A percentile compares a stretch with the other conserved stretches of the same genome.
phyloP scores from a whole-genome alignment of 2,888 invertebrate genomes.

The Leptodirus hochenwartii region DNA sequence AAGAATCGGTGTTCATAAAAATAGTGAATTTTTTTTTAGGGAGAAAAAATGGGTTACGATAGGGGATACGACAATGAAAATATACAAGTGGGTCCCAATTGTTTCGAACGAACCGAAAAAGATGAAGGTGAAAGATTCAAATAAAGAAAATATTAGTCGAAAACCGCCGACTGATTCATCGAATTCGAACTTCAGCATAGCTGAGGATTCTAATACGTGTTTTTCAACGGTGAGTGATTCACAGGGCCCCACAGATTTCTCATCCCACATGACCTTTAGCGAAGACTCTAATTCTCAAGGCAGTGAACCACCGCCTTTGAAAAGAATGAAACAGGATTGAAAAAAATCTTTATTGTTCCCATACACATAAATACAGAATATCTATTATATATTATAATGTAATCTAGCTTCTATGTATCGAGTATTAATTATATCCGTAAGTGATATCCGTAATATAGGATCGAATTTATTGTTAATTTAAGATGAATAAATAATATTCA shows the following conservation, averaged over 20 bases:
- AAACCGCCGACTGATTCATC: slow-evolving; percentile 55
- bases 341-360: no score
- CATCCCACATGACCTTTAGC: slow-evolving; percentile 68
- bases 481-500: no score
- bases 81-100: slow-evolving; percentile 97
- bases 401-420: no score
- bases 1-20: background rate
- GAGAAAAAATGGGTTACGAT: slow-evolving; percentile 99
- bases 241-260: slow-evolving; percentile 72
- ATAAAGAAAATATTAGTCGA: slow-evolving; percentile 60
- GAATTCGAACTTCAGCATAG: slow-evolving; percentile 63
- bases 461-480: no score
- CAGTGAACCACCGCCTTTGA: slow-evolving; percentile 57
- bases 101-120: slow-evolving; percentile 65
- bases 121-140: slow-evolving; percentile 43
- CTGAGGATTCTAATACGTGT: slow-evolving; percentile 85
- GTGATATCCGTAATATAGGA: no score
- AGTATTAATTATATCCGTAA: no score
- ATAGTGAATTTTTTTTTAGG: slow-evolving; percentile 36
- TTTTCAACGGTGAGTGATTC: slow-evolving; percentile 84
- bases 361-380: no score
- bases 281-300: slow-evolving; percentile 84
- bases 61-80: slow-evolving; percentile 96
- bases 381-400: no score
- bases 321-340: no score